Evolutionary conservation across 2,113 vertebrate genomes (phyloP).

Genomic region (Crotophaga sulcirostris): DNA sequence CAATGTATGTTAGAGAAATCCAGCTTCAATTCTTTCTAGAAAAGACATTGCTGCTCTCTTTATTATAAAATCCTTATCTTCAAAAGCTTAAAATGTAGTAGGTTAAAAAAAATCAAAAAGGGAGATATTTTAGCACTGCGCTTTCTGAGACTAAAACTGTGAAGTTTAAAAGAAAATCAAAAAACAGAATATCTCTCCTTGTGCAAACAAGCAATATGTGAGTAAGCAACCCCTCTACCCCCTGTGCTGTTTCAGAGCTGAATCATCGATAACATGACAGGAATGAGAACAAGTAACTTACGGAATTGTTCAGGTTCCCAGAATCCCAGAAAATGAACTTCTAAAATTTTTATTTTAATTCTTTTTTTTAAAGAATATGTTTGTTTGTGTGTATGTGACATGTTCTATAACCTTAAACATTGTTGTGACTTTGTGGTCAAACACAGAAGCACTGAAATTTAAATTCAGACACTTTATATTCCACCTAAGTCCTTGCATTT

Average conservation of each 20-base stretch:
- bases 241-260: background rate
- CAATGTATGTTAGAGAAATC: background rate
- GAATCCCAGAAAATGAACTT: background rate
- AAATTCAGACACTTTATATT: background rate
- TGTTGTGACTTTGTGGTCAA: background rate
- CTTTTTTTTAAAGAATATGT: background rate
- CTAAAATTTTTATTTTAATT: too few relatives aligned
- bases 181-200: background rate
- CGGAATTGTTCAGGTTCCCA: background rate
- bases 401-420: background rate
- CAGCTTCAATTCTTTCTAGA: background rate
- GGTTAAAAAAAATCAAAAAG: background rate
- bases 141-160: background rate
- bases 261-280: background rate
- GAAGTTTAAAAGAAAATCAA: background rate
- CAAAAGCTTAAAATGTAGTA: conserved; percentile 8
- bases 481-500: background rate
- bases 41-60: background rate
- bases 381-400: background rate
- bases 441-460: background rate
- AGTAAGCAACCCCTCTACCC: background rate
- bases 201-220: background rate
- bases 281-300: background rate
- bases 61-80: background rate
- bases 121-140: background rate